Evolutionary conservation across 2,113 vertebrate genomes (phyloP), one percentile per base, ranked within the genome.

Genomic region (Pao palembangensis): DNA sequence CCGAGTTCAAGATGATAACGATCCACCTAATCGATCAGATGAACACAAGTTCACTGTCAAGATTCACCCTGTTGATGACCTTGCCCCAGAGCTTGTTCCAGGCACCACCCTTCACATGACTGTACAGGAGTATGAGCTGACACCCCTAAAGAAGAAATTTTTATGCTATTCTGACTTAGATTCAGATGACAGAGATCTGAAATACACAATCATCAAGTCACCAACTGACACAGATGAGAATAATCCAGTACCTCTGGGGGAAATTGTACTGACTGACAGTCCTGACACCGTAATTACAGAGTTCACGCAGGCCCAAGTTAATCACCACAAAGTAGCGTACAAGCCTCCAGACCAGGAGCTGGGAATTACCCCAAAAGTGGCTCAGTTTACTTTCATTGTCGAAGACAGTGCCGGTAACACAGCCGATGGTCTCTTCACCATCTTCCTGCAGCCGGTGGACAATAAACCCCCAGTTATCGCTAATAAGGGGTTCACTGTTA

Each of bases 291-390:
- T 91, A 62, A 91, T 98, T 61, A 90, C 75, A 0, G 96, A 93
- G 72, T 98, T 98, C 80, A 98, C 95, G 21, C 96, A 98, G 81
- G 95, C 96, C 18, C 96, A 98, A 87, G 83, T 98, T 74, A 98
- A 98, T 78, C 96, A 98, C 71, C 96, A 96, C 80, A 98, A 98
- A 86, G 94, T 98, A 79, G 89, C 95, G 0, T 98, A 96, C 76
- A 92, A 75, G 18, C 96, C 96, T 0, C 96, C 95, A 0, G 90
- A 96, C 70, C 84, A 93, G 58, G 96, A 98, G 66, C 81, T 98
- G 20, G 96, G 96, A 0, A 95, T 98, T 67, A 94, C 93, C 55
- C 91, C 95, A 51, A 94, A 94, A 68, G 93, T 97, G 44, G 91
- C 93, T 78, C 94, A 98, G 82, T 96, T 98, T 67, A 93, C 91